A percentile compares a stretch with the other conserved stretches of the same genome.
These are phyloP conservation scores for Drosophila infuscata DNA, from an alignment of 2,888 invertebrate species.

Conservation along the genomic window DNA sequence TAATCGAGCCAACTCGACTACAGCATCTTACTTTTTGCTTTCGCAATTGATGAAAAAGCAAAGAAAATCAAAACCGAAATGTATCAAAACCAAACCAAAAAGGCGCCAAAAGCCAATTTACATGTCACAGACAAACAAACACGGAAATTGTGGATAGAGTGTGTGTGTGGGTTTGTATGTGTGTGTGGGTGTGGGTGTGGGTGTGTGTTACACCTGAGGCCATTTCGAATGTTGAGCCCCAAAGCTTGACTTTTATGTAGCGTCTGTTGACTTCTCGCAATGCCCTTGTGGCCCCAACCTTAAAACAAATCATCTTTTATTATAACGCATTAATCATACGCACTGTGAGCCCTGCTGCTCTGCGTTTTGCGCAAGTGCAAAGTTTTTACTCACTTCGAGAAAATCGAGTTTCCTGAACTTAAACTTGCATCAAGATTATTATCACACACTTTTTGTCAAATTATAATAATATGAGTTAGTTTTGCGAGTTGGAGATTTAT, in stretches of 20 bases:
- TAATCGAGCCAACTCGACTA: no score
- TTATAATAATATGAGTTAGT: background rate
- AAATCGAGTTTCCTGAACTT: background rate
- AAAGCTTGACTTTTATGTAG: constrained; percentile 60
- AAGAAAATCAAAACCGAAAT: constrained; percentile 17
- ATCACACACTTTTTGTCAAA: background rate
- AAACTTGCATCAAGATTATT: background rate
- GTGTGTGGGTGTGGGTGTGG: constrained; percentile 23
- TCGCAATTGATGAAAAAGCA: constrained; percentile 40
- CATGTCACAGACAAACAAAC: constrained; percentile 59
- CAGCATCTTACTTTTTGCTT: background rate
- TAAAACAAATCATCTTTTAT: constrained; percentile 80
- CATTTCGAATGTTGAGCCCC: constrained; percentile 29
- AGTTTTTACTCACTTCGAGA: constrained; percentile 45
- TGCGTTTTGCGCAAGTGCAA: constrained; percentile 58
- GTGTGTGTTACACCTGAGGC: constrained; percentile 53
- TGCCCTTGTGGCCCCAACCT: constrained; percentile 35
- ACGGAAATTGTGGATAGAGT: constrained; percentile 33
- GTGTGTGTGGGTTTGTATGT: constrained; percentile 32
- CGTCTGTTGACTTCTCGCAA: constrained; percentile 74
- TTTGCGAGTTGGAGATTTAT: background rate
- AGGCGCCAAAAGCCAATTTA: constrained; percentile 66
- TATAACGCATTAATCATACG: constrained; percentile 77
- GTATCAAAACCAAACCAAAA: constrained; percentile 27
- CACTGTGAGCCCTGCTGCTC: constrained; percentile 45